Percentiles rank a stretch among this genome's conserved stretches.
Conservation (phyloP, 35 echinoderm and acorn worm species). For the Stichopus chloronotus region DNA sequence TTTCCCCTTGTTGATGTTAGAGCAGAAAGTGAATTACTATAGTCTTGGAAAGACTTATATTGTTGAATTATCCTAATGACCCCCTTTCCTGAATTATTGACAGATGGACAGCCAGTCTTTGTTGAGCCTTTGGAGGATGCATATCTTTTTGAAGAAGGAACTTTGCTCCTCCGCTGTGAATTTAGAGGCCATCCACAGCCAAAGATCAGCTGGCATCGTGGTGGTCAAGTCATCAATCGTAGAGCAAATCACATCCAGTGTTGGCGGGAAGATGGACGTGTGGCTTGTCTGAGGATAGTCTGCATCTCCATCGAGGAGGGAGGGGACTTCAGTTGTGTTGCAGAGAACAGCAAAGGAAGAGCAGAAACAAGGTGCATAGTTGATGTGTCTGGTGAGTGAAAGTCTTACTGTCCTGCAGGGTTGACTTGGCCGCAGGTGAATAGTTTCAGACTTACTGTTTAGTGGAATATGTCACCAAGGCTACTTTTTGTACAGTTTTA, state of each 20-base stretch:
- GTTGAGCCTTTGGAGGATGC: slow-evolving; percentile 68
- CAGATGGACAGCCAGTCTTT: slow-evolving; percentile 79
- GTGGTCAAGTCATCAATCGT: slow-evolving; percentile 60
- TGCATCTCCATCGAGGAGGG: slow-evolving; percentile 72
- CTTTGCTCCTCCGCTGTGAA: slow-evolving; percentile 76
- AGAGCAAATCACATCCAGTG: slow-evolving; percentile 61
- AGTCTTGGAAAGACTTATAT: no score
- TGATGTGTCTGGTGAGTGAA: slow-evolving; percentile 73
- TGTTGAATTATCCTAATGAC: no score
- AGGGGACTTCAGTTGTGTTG: slow-evolving; percentile 80
- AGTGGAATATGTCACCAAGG: background rate
- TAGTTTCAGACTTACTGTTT: background rate
- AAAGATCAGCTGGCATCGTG: slow-evolving; percentile 74
- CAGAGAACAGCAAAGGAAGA: slow-evolving; percentile 71
- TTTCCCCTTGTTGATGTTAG: no score
- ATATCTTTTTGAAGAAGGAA: slow-evolving; percentile 65
- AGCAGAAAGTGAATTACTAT: no score
- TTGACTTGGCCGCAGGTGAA: background rate
- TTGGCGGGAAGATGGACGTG: slow-evolving; percentile 62
- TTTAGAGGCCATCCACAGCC: slow-evolving; percentile 78
- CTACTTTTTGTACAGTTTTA: no score
- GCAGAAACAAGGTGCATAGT: slow-evolving; percentile 71
- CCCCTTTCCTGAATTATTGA: background rate
- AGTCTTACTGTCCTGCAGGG: background rate
- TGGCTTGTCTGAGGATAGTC: slow-evolving; percentile 70